Base-by-base conservation (phyloP, 1,140 invertebrate species). In the Patella vulgata region DNA sequence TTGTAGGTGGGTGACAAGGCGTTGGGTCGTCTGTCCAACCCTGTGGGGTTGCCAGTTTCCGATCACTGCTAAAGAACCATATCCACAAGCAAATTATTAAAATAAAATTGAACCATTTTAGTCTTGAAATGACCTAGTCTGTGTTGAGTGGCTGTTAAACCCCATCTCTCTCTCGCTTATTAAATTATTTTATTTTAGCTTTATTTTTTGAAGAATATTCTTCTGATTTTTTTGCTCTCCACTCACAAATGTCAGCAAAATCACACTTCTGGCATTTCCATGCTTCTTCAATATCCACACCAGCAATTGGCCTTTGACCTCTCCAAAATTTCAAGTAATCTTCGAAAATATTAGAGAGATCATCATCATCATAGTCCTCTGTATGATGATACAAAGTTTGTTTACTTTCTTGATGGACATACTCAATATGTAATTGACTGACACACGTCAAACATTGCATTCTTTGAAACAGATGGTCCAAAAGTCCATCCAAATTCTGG, bases 221-320 rank as follows among this genome's bases (percentile, higher is more conserved):
- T 47, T 68, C 46, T 17, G 68, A 60, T 62, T 77, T 78, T 40
- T 57, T 66, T 36, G 54, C 36, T 33, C 75, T 54, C 79, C 79
- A 81, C 30, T 77, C 75, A 70, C 79, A 81, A 17, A 77, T 42
- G 17, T 68, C 57, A 21, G 67, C 56, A 65, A 69, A 79, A 47
- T 77, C 77, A 71, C 79, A 81, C 28, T 57, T 59, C 39, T 74
- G 68, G 68, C 79, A 81, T 28, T 81, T 81, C 66, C 70, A 81
- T 6, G 79, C 77, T 33, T 81, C 79, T 58, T 81, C 79, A 53
- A 81, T 73, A 14, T 78, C 79, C 21, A 81, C 79, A 19, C 79
- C 79, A 46, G 27, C 39, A 25, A 59, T 36, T 47, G 64, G 52
- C 12, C 79, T 61, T 11, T 68, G 36, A 27, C 79, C 79, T 44